Base-by-base conservation (phyloP, 2,797 vertebrate genomes). In the Neosilurus mollespiculum region DNA sequence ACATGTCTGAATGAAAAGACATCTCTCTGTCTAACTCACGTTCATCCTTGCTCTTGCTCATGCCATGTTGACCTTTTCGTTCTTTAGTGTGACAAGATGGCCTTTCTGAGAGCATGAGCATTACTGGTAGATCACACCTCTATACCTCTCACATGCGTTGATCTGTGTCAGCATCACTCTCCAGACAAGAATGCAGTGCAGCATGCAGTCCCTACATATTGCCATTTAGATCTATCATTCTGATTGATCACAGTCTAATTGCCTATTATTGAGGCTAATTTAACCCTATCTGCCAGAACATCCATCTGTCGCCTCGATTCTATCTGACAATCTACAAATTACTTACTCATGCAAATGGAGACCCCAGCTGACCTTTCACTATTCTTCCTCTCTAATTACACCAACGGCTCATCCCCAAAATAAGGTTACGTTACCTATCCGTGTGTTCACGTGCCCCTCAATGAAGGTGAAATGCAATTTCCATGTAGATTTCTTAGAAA, bases 381-480 rank as follows among this genome's bases (percentile, higher is more conserved):
- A 95, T 95, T 96, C 95, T 95, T 97, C 96, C 92, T 93, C 94
- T 96, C 96, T 98, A 99, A 99, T 99, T 98, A 98, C 95, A 97
- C 95, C 96, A 98, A 97, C 96, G 93, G 80, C 94, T 95, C 93
- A 90, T 96, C 95, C 96, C 93, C 96, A 97, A 97, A 99, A 99
- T 98, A 97, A 97, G 96, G 98, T 98, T 97, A 98, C 90, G 91
- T 91, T 91, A 93, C 92, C 92, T 94, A 93, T 83, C 95, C 94
- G 95, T 95, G 94, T 95, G 95, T 94, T 94, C 95, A 94, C 92
- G 89, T 93, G 91, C 93, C 96, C 93, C 95, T 96, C 97, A 96
- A 98, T 97, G 96, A 98, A 97, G 96, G 94, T 94, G 94, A 96
- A 98, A 98, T 98, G 96, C 96, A 97, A 98, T 98, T 98, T 96